A percentile compares a stretch with the other conserved stretches of the same genome.
phyloP scores from a whole-genome alignment of 2,113 vertebrate species.

The Cephalopholis sonnerati region DNA sequence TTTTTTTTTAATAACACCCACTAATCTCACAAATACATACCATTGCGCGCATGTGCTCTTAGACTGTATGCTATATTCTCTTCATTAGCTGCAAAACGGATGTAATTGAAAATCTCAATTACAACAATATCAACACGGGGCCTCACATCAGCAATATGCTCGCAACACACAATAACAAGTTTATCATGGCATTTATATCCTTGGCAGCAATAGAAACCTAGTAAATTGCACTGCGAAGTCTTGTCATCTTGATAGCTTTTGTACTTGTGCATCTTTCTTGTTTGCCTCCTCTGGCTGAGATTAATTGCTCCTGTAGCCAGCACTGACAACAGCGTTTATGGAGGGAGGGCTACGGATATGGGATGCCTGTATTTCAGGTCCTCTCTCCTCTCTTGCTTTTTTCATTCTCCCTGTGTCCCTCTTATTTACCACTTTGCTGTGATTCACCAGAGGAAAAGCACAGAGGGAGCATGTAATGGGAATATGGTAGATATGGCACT shows the following conservation, averaged over 20 bases:
- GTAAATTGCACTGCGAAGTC: constrained; percentile 73
- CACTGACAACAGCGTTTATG: constrained; percentile 83
- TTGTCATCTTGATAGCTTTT: constrained; percentile 83
- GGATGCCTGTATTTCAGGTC: constrained; percentile 72
- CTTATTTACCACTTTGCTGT: constrained; percentile 64
- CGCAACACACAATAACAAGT: constrained; percentile 66
- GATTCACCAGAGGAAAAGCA: constrained; percentile 39
- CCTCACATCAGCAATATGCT: constrained; percentile 60
- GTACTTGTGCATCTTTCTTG: constrained; percentile 68
- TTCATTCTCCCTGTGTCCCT: constrained; percentile 38
- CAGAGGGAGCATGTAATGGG: constrained; percentile 48
- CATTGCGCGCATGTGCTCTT: background rate
- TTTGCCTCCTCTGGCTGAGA: constrained; percentile 74
- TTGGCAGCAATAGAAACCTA: constrained; percentile 71
- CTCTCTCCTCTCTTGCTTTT: constrained; percentile 22
- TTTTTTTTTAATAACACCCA: constrained; percentile 23
- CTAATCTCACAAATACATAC: constrained; percentile 28
- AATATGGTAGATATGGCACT: constrained; percentile 57
- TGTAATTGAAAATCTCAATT: constrained; percentile 77
- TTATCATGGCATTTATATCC: constrained; percentile 74
- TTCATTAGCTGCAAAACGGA: constrained; percentile 55
- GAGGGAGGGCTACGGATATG: constrained; percentile 60
- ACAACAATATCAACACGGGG: constrained; percentile 52
- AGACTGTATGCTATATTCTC: constrained; percentile 5
- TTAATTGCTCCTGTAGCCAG: constrained; percentile 77